Base-by-base conservation (phyloP, 2,888 invertebrate genomes). In the Aleiodes alternator region DNA sequence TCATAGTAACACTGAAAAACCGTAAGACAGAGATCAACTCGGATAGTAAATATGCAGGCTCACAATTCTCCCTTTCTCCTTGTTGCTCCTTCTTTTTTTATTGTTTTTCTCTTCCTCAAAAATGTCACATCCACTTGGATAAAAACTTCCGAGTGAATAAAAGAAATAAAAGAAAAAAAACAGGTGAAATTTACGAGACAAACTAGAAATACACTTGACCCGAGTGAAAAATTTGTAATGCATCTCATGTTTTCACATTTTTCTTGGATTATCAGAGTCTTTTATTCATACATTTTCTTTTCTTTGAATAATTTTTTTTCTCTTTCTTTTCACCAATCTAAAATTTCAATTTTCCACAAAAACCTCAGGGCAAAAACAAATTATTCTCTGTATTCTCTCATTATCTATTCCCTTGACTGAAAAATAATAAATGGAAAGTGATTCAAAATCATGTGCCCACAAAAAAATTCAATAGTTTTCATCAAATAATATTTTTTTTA, bases 1-100 rank as follows among this genome's bases (percentile, higher is more conserved):
- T 64, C 64, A 43, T 23, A 43, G 43, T n/a, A 64, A 64, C 64
- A 64, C 48, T 14, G 43, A 14, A 38, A 61, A 38, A 9, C 69
- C 23, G 29, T 51, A 64, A 64, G 64, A 50, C 68, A 34, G 69
- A 55, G 57, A 56, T 51, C 48, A 43, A 72, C 9, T 61, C 61
- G 38, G 66, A 70, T 55, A 72, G 31, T 48, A 48, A 9, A 50
- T 29, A 74, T 74, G 64, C 71, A 70, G 66, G 31, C 48, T 57
- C 38, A 59, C 16, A 29, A 50, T 69, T 69, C 50, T 50, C 12
- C 51, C 51, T 72, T 51, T 72, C 14, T 48, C 14, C 69, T 73
- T 55, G 12, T 55, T 38, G 38, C 31, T 55, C 3, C 71, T n/a
- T 34, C 2, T 53, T 11, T 71, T 57, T 38, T 34, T 4, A 6